A percentile compares a stretch with the other conserved stretches of the same genome.
These are phyloP conservation scores for Drosophila subquinaria DNA, from an alignment of 2,888 invertebrate genomes.

Conservation along the genomic window DNA sequence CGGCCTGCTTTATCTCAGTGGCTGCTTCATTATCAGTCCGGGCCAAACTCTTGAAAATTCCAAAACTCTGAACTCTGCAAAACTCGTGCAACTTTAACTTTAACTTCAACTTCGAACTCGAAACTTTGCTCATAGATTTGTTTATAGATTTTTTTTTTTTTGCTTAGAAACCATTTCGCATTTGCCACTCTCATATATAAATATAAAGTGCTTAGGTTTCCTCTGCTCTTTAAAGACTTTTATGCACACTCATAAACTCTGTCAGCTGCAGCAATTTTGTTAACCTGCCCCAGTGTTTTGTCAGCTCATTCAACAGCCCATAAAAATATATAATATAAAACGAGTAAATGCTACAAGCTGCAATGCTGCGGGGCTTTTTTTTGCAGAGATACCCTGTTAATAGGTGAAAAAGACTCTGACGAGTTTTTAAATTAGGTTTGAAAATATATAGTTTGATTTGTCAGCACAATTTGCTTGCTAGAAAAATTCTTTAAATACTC, in stretches of 20 bases:
- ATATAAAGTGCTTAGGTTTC: constrained; percentile 18
- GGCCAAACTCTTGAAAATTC: constrained; percentile 26
- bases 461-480: neutral
- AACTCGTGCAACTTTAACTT: constrained; percentile 8
- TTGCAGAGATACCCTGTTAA: constrained; percentile 18
- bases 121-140: constrained; percentile 43
- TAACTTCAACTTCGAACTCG: constrained; percentile 15
- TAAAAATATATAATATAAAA: constrained; percentile 57
- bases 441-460: no score
- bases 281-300: constrained; percentile 48
- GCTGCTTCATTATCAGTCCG: constrained; percentile 46
- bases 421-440: neutral
- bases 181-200: constrained; percentile 3
- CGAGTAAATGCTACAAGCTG: constrained; percentile 8
- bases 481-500: neutral
- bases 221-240: constrained; percentile 43
- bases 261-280: constrained; percentile 55
- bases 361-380: neutral
- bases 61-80: constrained; percentile 3
- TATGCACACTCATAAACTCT: constrained; percentile 51
- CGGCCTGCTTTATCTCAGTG: constrained; percentile 19
- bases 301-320: constrained; percentile 58
- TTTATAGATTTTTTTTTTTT: constrained; percentile 20
- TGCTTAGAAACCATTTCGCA: constrained; percentile 16
- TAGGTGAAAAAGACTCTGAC: neutral